These are phyloP conservation scores for Amiota communis DNA, from an alignment of 2,888 invertebrate species.

Conservation along the genomic window DNA sequence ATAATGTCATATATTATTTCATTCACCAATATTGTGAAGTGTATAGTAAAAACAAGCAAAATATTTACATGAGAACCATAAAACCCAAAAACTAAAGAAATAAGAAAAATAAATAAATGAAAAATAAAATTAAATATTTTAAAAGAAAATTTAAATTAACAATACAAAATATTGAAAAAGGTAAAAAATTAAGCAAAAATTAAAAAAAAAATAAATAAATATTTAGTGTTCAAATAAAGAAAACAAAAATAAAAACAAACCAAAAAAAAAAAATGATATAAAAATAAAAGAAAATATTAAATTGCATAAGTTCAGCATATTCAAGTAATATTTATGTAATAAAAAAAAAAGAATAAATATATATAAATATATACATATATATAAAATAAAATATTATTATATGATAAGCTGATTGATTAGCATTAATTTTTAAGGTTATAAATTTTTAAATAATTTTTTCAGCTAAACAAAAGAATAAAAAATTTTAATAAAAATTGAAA, in stretches of 20 bases:
- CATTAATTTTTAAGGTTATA: not conserved
- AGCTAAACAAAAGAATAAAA: not conserved
- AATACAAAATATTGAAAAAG: not conserved
- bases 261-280: too few species aligned
- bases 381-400: not conserved
- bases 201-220: not conserved
- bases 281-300: too few species aligned
- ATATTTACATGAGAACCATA: too few species aligned
- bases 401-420: not conserved
- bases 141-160: not conserved
- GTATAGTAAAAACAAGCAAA: too few species aligned
- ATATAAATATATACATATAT: not conserved
- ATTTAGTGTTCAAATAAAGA: not conserved
- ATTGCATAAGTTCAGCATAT: conserved; percentile 13
- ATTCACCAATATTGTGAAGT: too few species aligned
- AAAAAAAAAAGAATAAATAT: too few species aligned
- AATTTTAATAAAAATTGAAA: not conserved
- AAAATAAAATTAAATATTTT: not conserved
- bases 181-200: not conserved
- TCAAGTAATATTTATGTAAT: not conserved
- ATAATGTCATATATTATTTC: too few species aligned
- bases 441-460: conserved; percentile 19
- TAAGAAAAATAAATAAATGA: not conserved
- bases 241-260: too few species aligned
- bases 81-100: not conserved